Conservation (phyloP, 2,888 invertebrate genomes). For the Erpobdella octoculata region DNA sequence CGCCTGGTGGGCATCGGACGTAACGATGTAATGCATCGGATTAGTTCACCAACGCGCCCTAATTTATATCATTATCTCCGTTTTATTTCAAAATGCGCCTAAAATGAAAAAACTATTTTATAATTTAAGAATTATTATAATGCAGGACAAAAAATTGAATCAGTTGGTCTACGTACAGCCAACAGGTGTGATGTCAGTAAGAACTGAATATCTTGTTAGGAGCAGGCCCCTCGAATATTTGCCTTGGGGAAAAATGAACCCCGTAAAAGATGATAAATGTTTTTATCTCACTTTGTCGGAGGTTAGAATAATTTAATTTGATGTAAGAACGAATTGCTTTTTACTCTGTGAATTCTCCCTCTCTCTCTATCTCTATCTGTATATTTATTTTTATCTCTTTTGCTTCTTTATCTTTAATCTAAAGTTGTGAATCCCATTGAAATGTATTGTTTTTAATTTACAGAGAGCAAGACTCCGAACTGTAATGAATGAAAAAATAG, state of each 20-base stretch:
- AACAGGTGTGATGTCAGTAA: slow-evolving; percentile 22
- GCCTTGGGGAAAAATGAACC: slow-evolving; percentile 18
- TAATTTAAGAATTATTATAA: too few species aligned
- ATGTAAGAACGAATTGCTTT: neutral
- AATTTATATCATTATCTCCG: too few species aligned
- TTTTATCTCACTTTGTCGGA: slow-evolving; percentile 14
- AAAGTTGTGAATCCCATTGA: too few species aligned
- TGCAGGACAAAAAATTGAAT: slow-evolving; percentile 24
- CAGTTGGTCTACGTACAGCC: slow-evolving; percentile 25
- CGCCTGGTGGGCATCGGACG: too few species aligned
- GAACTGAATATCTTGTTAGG: slow-evolving; percentile 22
- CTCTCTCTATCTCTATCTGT: too few species aligned
- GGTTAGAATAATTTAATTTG: neutral
- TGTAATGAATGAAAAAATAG: slow-evolving; percentile 1
- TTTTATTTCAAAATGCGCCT: too few species aligned
- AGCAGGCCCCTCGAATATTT: slow-evolving; percentile 23
- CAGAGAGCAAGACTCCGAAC: neutral
- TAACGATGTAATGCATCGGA: too few species aligned
- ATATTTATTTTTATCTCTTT: too few species aligned
- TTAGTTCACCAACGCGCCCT: too few species aligned
- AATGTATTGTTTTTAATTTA: neutral
- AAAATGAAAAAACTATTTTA: too few species aligned
- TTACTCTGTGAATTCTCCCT: too few species aligned
- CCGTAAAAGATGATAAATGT: neutral
- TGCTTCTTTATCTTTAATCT: too few species aligned